phyloP scores from a whole-genome alignment of 2,113 vertebrate genomes.

The Phalacrocorax carbo region DNA sequence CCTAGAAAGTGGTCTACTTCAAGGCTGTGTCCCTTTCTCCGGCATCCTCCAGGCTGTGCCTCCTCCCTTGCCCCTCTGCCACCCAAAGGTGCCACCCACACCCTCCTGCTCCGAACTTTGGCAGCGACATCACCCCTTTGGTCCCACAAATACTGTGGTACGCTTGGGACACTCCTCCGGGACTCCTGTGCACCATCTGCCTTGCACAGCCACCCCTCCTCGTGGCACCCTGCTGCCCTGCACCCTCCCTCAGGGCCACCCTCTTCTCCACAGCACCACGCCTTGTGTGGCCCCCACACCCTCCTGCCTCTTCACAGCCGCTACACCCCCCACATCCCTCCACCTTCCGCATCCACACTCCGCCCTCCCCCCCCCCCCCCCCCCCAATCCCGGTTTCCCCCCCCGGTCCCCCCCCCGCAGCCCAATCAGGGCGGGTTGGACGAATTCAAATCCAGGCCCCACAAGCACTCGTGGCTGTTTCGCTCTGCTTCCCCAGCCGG shows the following conservation, averaged over 20 bases:
- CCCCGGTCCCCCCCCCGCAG: no score
- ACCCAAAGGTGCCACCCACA: neutral
- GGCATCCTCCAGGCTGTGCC: neutral
- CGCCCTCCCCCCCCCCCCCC: no score
- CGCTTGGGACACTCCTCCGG: fast-evolving
- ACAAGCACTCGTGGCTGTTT: no score
- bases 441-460: no score
- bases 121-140: neutral
- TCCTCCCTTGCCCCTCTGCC: neutral
- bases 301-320: no score
- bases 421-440: no score
- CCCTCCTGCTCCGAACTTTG: neutral
- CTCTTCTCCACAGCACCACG: neutral
- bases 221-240: neutral
- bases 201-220: neutral
- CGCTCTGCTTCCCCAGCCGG: no score
- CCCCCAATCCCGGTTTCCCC: no score
- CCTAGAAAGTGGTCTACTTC: fast-evolving
- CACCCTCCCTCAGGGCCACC: no score
- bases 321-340: no score
- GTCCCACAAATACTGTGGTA: neutral
- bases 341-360: no score
- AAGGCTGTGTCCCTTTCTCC: neutral
- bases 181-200: neutral
- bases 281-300: no score